A percentile compares a stretch with the other conserved stretches of the same genome.
phyloP scores from a whole-genome alignment of 2,113 vertebrate genomes.

The Ameiurus melas region DNA sequence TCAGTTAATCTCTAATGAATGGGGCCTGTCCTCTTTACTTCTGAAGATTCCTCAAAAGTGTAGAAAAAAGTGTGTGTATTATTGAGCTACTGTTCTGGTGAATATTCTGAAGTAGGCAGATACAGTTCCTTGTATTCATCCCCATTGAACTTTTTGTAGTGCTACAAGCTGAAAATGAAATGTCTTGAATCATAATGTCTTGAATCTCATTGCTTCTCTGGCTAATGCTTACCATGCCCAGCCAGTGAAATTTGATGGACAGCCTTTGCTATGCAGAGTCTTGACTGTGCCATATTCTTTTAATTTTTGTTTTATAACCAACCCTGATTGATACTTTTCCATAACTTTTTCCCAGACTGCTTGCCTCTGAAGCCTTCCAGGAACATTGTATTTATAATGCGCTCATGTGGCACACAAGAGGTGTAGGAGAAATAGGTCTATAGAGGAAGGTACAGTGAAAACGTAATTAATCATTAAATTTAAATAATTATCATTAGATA shows the following conservation, averaged over 20 bases:
- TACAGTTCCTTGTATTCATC: background rate
- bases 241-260: background rate
- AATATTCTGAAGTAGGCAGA: slow-evolving; percentile 1
- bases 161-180: background rate
- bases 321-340: too few relatives aligned
- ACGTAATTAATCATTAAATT: too few relatives aligned
- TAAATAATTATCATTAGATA: too few relatives aligned
- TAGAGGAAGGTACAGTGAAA: background rate
- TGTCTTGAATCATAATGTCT: too few relatives aligned
- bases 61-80: background rate
- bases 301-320: background rate
- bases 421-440: background rate
- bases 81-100: background rate
- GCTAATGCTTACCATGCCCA: background rate
- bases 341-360: background rate
- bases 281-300: background rate
- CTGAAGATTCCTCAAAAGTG: background rate
- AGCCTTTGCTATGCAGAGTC: background rate
- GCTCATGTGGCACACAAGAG: background rate
- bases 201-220: background rate
- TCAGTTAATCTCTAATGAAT: background rate
- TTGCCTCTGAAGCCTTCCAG: too few relatives aligned
- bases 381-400: background rate
- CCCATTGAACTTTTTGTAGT: background rate
- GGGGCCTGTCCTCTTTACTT: background rate